These are phyloP conservation scores for Geophilus truncorum DNA, from an alignment of 2,888 invertebrate species.

Conservation along the genomic window DNA sequence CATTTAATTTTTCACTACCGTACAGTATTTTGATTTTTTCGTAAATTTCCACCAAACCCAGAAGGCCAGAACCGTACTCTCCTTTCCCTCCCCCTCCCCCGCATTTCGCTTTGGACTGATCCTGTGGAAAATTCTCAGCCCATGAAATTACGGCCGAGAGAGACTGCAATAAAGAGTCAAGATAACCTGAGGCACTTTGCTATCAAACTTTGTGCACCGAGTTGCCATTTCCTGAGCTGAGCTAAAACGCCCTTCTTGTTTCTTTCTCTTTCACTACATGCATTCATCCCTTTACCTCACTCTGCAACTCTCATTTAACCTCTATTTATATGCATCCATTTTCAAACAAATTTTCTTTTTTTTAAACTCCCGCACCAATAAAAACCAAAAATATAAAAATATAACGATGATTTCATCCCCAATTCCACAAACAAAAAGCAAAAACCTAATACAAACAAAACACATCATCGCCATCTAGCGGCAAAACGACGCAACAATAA, in stretches of 20 bases:
- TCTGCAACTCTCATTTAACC: neutral
- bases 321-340: neutral
- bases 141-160: slow-evolving; percentile 25
- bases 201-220: slow-evolving; percentile 27
- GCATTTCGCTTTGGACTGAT: neutral
- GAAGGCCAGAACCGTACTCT: no score
- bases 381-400: neutral
- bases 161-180: slow-evolving; percentile 18
- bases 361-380: neutral
- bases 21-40: no score
- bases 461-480: neutral
- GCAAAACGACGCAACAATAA: neutral
- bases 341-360: neutral
- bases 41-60: no score
- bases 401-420: neutral
- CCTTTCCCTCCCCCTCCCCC: no score
- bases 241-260: slow-evolving; percentile 22
- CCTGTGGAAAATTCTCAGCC: slow-evolving; percentile 18
- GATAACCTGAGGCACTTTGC: slow-evolving; percentile 18
- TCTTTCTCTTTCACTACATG: neutral
- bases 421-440: neutral
- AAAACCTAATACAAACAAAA: neutral
- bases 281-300: neutral
- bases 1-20: no score
- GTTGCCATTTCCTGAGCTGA: slow-evolving; percentile 27